Evolutionary conservation across 2,797 vertebrate species (phyloP), one percentile per base, ranked within the genome.

Genomic region (Coregonus ussuriensis): DNA sequence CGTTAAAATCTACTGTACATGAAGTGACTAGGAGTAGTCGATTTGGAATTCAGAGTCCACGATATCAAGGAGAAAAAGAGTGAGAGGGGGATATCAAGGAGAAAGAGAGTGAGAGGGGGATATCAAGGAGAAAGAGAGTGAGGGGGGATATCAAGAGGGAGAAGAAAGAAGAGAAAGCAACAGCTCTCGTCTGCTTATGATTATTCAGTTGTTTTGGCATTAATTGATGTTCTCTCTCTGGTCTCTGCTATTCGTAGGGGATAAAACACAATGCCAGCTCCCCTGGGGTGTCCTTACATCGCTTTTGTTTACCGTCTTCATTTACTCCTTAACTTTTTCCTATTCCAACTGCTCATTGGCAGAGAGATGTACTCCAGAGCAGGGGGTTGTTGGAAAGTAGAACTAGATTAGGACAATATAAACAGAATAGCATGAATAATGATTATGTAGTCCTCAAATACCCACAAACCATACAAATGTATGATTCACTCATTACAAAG

Each of bases 311-410:
- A 59, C 33, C 4, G 14, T 33, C 47, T 37, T 76, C 37, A 76
- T 76, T 76, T n/a, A 54, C 41, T 6, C 41, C 13, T 71, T 65
- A 74, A 18, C 80, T 79, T 68, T n/a, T 77, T 9, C 74, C 71
- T 15, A 29, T 75, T 21, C n/a, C 13, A 33, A 53, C n/a, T 37
- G n/a, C 14, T 73, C 21, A 62, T 66, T 73, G 51, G 9, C 3
- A 2, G 68, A 79, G 65, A 54, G 0, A 72, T 14, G 6, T 66
- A 29, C n/a, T 73, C 54, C 63, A 0, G 1, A 75, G 63, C 21
- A 75, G 52, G 62, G 59, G 52, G 0, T 2, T 65, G 72, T 56
- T n/a, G 13, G 71, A 72, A 72, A 52, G 4, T 37, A 11, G 3
- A 73, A 56, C 9, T 33, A 9, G 6, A 73, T 9, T 18, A 37